Conservation (phyloP, 2,888 invertebrate genomes). For the Tipula lateralis region DNA sequence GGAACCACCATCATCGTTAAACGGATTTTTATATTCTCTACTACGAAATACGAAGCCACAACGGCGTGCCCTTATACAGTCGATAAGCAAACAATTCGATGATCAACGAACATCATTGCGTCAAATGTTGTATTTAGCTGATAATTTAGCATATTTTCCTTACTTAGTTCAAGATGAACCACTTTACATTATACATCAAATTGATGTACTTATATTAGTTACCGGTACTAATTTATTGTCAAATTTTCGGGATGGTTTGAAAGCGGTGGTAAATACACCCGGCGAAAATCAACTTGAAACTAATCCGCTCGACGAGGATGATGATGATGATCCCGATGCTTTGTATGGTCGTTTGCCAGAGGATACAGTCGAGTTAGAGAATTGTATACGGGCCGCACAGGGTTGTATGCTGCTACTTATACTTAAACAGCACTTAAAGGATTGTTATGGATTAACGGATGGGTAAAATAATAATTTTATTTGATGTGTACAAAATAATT, state of each 20-base stretch:
- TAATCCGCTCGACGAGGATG: slow-evolving; percentile 64
- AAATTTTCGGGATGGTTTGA: slow-evolving; percentile 78
- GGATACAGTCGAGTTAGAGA: slow-evolving; percentile 72
- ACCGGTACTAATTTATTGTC: slow-evolving; percentile 94
- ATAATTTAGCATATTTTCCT: slow-evolving; percentile 97
- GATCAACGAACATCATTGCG: slow-evolving; percentile 87
- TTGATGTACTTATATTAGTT: slow-evolving; percentile 94
- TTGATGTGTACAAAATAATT: neutral
- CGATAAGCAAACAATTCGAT: slow-evolving; percentile 92
- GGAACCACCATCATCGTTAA: slow-evolving; percentile 77
- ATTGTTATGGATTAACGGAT: slow-evolving; percentile 93
- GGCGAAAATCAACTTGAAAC: slow-evolving; percentile 9
- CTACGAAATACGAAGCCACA: slow-evolving; percentile 89
- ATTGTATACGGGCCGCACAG: slow-evolving; percentile 88
- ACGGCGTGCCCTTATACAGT: slow-evolving; percentile 83
- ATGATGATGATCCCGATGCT: slow-evolving; percentile 82
- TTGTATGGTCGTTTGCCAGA: slow-evolving; percentile 73
- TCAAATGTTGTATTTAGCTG: slow-evolving; percentile 95
- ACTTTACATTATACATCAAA: slow-evolving; percentile 95
- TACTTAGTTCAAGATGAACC: slow-evolving; percentile 98
- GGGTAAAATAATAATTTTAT: slow-evolving; percentile 52
- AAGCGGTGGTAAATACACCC: slow-evolving; percentile 37
- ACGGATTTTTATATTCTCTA: slow-evolving; percentile 91
- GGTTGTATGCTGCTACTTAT: slow-evolving; percentile 90
- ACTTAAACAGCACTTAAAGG: slow-evolving; percentile 93